phyloP scores from a whole-genome alignment of 2,797 vertebrate species.

The Amphiprion clarkii region DNA sequence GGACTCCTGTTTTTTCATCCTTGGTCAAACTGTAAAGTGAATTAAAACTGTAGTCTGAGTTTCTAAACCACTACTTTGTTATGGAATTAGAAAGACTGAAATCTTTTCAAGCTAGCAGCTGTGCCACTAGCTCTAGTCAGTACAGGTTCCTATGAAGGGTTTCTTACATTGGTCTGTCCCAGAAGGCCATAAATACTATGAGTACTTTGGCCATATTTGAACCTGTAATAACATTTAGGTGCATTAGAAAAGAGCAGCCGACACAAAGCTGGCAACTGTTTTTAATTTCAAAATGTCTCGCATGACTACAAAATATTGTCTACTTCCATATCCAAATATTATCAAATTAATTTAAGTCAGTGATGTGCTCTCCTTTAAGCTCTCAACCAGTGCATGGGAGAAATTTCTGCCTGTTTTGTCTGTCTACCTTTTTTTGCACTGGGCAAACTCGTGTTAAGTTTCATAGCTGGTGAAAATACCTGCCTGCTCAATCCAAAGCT shows the following conservation, averaged over 20 bases:
- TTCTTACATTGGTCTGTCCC: conserved; percentile 8
- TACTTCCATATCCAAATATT: not conserved
- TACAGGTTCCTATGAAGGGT: conserved; percentile 9
- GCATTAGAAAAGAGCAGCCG: not conserved
- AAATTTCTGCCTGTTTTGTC: too few species aligned
- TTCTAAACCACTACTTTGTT: conserved; percentile 19
- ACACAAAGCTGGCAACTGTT: not conserved
- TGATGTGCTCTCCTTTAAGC: not conserved
- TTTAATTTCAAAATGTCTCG: not conserved
- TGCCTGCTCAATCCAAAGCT: too few species aligned
- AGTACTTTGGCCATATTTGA: conserved; percentile 38
- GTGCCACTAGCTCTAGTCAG: not conserved
- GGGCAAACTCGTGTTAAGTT: too few species aligned
- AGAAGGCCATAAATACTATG: not conserved
- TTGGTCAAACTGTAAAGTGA: conserved; percentile 23
- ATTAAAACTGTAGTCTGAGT: conserved; percentile 12
- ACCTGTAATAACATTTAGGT: not conserved
- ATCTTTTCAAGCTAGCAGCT: conserved; percentile 9
- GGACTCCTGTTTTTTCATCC: not conserved
- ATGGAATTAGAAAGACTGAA: not conserved
- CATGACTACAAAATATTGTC: too few species aligned
- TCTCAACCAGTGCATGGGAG: not conserved
- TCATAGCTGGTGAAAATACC: too few species aligned
- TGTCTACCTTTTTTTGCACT: too few species aligned
- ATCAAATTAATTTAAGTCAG: too few species aligned